phyloP scores from a whole-genome alignment of 2,113 vertebrate genomes.

The Ursus arctos region DNA sequence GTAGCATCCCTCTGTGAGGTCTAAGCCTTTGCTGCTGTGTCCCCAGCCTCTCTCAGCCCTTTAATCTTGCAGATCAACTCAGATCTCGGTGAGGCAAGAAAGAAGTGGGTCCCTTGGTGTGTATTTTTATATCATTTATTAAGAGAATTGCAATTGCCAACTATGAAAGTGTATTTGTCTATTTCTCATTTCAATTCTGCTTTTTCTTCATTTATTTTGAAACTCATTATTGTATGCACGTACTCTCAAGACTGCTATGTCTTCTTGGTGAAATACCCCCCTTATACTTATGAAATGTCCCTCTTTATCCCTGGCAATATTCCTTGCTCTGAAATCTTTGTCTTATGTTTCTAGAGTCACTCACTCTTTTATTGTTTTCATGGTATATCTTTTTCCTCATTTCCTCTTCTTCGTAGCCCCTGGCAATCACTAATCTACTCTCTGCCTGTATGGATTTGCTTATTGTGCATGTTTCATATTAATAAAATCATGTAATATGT shows the following conservation, averaged over 20 bases:
- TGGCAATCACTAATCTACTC: not conserved
- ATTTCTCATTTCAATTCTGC: not conserved
- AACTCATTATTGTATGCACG: not conserved
- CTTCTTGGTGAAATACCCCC: not conserved
- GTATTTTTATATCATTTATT: not conserved
- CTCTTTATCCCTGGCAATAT: not conserved
- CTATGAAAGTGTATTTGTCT: not conserved
- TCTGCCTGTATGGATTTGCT: not conserved
- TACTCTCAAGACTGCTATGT: not conserved
- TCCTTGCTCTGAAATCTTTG: not conserved
- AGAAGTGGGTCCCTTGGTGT: not conserved
- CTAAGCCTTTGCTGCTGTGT: not conserved
- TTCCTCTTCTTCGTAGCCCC: not conserved
- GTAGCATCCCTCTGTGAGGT: not conserved
- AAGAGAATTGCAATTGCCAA: not conserved
- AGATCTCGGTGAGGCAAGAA: not conserved
- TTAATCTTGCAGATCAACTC: not conserved
- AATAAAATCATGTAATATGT: not conserved
- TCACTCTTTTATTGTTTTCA: not conserved
- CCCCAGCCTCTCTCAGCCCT: not conserved
- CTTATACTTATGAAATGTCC: not conserved
- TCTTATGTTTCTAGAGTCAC: not conserved
- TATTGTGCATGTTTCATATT: not conserved
- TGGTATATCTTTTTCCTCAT: not conserved
- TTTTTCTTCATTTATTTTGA: not conserved